Conservation (phyloP, 2,797 vertebrate species). For the Sphenopsis melanotis region DNA sequence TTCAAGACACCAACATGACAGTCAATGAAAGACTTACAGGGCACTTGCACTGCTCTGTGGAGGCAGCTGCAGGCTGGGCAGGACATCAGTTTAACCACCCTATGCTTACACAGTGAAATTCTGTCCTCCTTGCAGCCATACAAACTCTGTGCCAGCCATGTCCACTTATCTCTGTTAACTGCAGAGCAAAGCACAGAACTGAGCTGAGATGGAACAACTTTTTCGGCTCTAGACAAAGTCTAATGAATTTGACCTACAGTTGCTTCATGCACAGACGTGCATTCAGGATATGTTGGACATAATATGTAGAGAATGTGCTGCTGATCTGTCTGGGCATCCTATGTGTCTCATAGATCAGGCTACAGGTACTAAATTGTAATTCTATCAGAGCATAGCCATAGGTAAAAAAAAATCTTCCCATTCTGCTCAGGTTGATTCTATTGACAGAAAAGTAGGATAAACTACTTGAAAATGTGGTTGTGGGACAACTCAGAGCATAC, state of each 20-base stretch:
- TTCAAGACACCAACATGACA: not conserved
- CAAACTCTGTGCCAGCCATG: not conserved
- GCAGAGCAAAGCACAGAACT: not conserved
- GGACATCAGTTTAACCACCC: not conserved
- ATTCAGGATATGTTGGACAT: not conserved
- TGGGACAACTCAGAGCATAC: not conserved
- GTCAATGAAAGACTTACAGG: not conserved
- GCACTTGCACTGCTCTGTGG: not conserved
- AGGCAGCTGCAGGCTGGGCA: not conserved
- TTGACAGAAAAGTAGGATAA: not conserved
- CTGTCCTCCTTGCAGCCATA: not conserved
- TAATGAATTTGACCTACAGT: not conserved
- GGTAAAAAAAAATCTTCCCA: not conserved
- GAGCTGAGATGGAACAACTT: not conserved
- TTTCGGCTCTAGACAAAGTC: not conserved
- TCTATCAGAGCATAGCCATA: not conserved
- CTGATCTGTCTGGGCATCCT: not conserved
- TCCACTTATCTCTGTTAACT: not conserved
- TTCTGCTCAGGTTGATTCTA: not conserved
- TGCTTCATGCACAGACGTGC: fast-evolving
- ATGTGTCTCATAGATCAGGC: not conserved
- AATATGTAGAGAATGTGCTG: not conserved
- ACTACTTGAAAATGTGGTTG: not conserved
- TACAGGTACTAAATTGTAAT: not conserved
- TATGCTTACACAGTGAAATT: not conserved